Percentiles rank a stretch among this genome's conserved stretches.
These are phyloP conservation scores for Fistularia commersonii DNA, from an alignment of 2,797 vertebrate genomes.

Conservation along the genomic window DNA sequence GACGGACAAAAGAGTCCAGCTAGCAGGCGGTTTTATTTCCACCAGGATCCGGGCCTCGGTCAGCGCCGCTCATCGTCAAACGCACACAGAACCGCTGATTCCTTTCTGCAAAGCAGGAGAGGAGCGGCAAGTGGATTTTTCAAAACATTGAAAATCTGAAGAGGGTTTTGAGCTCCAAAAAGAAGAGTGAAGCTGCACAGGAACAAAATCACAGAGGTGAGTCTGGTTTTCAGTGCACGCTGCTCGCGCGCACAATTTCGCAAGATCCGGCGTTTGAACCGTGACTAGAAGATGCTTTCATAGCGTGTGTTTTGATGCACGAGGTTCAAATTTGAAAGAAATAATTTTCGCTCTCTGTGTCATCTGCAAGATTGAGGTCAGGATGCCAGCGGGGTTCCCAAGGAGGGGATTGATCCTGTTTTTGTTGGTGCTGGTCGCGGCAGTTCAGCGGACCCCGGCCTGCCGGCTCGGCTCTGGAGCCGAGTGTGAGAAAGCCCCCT, in stretches of 20 bases:
- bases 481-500: constrained; percentile 72
- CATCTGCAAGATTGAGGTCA: constrained; percentile 43
- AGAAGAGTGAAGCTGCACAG: constrained; percentile 2
- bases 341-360: too few species aligned
- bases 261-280: constrained; percentile 16
- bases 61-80: constrained; percentile 2
- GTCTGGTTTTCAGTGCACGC: not conserved
- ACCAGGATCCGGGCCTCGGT: constrained; percentile 20
- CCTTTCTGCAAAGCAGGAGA: not conserved
- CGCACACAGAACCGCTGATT: not conserved
- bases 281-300: not conserved
- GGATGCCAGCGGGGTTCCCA: constrained; percentile 48
- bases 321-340: too few species aligned
- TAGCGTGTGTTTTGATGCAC: not conserved
- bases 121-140: too few species aligned
- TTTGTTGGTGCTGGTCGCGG: constrained; percentile 27
- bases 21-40: constrained; percentile 21
- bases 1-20: constrained; percentile 35
- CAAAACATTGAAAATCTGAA: too few species aligned
- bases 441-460: constrained; percentile 27
- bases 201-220: constrained; percentile 35
- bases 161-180: too few species aligned
- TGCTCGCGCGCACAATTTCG: constrained; percentile 22
- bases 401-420: constrained; percentile 16
- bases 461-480: constrained; percentile 54